These are phyloP conservation scores for Alfaro cultratus DNA, from an alignment of 2,797 vertebrate species.

Conservation along the genomic window DNA sequence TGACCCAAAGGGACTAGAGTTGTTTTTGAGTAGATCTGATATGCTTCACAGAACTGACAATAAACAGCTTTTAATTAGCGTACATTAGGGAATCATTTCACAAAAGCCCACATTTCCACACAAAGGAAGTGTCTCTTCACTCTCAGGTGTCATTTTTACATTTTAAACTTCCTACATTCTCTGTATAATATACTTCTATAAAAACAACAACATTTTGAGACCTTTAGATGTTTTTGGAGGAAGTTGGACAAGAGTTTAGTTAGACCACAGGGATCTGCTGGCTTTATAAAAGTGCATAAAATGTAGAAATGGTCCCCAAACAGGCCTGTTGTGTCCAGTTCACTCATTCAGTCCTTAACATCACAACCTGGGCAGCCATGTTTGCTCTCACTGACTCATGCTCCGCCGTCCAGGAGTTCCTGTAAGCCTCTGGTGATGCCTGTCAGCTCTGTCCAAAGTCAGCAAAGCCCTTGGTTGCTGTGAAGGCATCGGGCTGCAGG, in stretches of 20 bases:
- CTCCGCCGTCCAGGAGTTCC: slow-evolving; percentile 21
- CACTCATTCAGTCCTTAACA: slow-evolving; percentile 16
- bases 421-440: slow-evolving; percentile 16
- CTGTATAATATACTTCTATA: slow-evolving; percentile 35
- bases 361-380: slow-evolving; percentile 20
- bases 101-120: slow-evolving; percentile 27
- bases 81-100: slow-evolving; percentile 34
- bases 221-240: slow-evolving; percentile 1
- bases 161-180: slow-evolving; percentile 69
- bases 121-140: slow-evolving; percentile 22
- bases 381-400: slow-evolving; percentile 18
- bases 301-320: slow-evolving; percentile 23
- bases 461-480: slow-evolving; percentile 85
- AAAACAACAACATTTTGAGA: not conserved
- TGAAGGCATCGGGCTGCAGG: slow-evolving; percentile 86
- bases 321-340: slow-evolving; percentile 26
- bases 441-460: slow-evolving; percentile 91
- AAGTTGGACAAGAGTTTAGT: slow-evolving; percentile 8
- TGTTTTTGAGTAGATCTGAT: not conserved
- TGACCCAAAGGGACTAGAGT: slow-evolving; percentile 16
- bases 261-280: slow-evolving; percentile 36
- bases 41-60: slow-evolving; percentile 10
- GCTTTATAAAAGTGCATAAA: slow-evolving; percentile 72
- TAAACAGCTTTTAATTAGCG: slow-evolving; percentile 59
- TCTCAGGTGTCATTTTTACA: slow-evolving; percentile 61